Conservation (phyloP, 2,113 vertebrate species). For the Rhinopomastus cyanomelas region DNA sequence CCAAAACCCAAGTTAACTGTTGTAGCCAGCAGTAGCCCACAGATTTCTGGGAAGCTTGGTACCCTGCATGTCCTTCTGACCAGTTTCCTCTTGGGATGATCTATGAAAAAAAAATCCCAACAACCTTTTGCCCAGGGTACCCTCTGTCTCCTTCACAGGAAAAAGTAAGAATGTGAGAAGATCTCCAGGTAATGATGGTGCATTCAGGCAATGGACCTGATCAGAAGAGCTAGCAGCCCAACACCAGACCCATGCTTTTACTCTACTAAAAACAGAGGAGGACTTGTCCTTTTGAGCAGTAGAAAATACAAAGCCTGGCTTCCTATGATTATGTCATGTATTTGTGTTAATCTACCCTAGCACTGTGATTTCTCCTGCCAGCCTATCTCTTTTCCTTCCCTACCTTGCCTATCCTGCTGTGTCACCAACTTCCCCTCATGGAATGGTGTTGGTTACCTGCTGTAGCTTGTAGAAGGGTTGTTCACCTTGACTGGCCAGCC, state of each 20-base stretch:
- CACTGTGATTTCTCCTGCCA: background rate
- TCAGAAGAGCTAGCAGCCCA: background rate
- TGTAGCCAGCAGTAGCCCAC: background rate
- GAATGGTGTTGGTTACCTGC: background rate
- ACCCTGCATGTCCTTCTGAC: background rate
- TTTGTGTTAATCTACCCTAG: background rate
- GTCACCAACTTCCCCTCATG: background rate
- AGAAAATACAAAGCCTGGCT: background rate
- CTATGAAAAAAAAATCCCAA: background rate
- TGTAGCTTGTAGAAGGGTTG: background rate
- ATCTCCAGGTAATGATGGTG: background rate
- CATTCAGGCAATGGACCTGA: background rate
- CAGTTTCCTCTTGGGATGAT: background rate
- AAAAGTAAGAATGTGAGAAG: background rate
- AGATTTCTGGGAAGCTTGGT: background rate
- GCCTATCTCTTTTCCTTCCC: background rate
- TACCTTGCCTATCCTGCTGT: background rate
- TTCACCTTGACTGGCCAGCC: background rate
- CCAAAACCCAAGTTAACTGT: background rate
- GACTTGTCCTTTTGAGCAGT: background rate
- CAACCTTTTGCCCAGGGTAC: background rate
- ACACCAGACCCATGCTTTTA: accelerated
- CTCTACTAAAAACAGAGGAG: background rate
- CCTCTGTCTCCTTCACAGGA: background rate
- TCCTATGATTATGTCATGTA: background rate